Evolutionary conservation across 1,140 invertebrate genomes (phyloP).

Genomic region (Diorhabda sublineata): DNA sequence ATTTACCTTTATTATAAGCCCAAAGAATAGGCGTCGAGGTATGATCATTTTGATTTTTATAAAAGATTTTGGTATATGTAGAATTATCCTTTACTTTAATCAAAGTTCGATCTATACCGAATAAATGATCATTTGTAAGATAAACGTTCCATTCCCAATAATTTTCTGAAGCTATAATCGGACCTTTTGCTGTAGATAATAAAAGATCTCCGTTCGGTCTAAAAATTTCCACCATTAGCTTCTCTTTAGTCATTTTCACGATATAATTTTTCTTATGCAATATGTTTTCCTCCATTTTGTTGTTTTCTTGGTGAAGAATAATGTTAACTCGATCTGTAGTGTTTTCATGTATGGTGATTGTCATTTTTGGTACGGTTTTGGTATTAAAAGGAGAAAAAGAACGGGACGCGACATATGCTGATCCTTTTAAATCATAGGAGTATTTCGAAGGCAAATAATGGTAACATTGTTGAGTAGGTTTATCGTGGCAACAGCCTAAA

Average conservation of each 20-base stretch:
- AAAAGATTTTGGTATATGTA: conserved; percentile 31
- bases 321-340: conserved; percentile 18
- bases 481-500: conserved; percentile 37
- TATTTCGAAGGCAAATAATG: conserved; percentile 39
- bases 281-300: not conserved
- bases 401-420: conserved; percentile 7
- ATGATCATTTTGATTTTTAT: conserved; percentile 37
- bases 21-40: conserved; percentile 40
- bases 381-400: conserved; percentile 17
- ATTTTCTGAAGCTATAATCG: conserved; percentile 45
- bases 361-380: not conserved
- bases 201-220: conserved; percentile 31
- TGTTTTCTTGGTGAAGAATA: conserved; percentile 12
- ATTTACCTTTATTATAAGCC: conserved; percentile 40
- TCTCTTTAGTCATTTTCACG: conserved; percentile 4
- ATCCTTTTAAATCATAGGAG: conserved; percentile 19
- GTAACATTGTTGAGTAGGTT: conserved; percentile 30
- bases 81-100: conserved; percentile 23
- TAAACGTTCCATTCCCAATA: conserved; percentile 49
- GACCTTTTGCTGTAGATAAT: conserved; percentile 44
- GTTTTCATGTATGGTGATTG: conserved; percentile 18
- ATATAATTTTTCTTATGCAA: conserved; percentile 5
- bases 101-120: conserved; percentile 38
- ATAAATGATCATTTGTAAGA: conserved; percentile 36
- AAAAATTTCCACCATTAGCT: conserved; percentile 21